A percentile compares a stretch with the other conserved stretches of the same genome.
phyloP scores from a whole-genome alignment of 1,140 invertebrate genomes.

The Ptiloglossa arizonensis region DNA sequence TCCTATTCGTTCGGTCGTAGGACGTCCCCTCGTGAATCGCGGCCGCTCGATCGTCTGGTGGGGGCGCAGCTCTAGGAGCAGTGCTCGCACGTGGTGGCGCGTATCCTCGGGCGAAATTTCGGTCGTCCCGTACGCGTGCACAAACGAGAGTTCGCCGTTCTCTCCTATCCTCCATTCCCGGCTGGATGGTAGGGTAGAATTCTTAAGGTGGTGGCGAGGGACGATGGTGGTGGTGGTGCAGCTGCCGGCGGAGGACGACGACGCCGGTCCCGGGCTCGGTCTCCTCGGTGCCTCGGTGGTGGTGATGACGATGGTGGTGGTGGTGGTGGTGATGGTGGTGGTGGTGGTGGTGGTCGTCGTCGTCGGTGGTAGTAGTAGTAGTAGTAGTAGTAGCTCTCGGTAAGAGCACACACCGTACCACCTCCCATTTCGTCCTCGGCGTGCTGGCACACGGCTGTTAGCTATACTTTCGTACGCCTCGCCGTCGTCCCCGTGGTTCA shows the following conservation, averaged over 20 bases:
- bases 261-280: slow-evolving; percentile 38
- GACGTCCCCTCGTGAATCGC: slow-evolving; percentile 59
- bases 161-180: slow-evolving; percentile 26
- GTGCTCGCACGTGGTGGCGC: slow-evolving; percentile 66
- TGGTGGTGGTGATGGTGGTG: slow-evolving; percentile 64
- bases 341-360: too few species aligned
- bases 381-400: slow-evolving; percentile 69
- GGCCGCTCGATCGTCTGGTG: slow-evolving; percentile 44
- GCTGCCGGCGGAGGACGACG: slow-evolving; percentile 19
- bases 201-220: slow-evolving; percentile 48
- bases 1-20: slow-evolving; percentile 60
- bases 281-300: slow-evolving; percentile 21
- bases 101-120: slow-evolving; percentile 69
- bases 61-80: slow-evolving; percentile 58
- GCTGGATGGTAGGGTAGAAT: slow-evolving; percentile 56
- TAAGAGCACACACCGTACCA: slow-evolving; percentile 68
- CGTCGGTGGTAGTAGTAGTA: slow-evolving; percentile 44
- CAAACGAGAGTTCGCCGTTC: slow-evolving; percentile 38
- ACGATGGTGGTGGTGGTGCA: slow-evolving; percentile 24
- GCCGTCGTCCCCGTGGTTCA: slow-evolving; percentile 57
- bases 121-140: slow-evolving; percentile 60
- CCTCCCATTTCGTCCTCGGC: slow-evolving; percentile 64
- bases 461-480: slow-evolving; percentile 60
- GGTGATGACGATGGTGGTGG: slow-evolving; percentile 18
- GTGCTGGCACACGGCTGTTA: slow-evolving; percentile 49